Evolutionary conservation across 1,140 invertebrate genomes (phyloP).

Genomic region (Philotrypesis tridentata): DNA sequence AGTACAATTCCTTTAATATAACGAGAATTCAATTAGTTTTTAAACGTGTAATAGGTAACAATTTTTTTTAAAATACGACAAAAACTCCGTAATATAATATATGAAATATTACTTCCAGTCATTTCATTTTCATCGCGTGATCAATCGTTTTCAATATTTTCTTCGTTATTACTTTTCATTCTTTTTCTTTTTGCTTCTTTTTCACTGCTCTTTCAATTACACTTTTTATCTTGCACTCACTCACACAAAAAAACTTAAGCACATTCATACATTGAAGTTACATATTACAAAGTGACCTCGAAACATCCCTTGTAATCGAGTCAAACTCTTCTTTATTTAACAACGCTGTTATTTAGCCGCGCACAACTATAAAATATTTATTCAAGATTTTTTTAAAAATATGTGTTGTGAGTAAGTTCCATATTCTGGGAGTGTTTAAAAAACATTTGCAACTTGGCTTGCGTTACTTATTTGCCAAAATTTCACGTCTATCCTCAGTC

Average conservation of each 20-base stretch:
- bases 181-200: neutral
- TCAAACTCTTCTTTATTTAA: conserved; percentile 1
- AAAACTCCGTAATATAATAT: conserved; percentile 39
- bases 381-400: conserved; percentile 2
- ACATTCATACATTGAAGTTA: conserved; percentile 44
- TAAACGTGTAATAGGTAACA: conserved; percentile 48
- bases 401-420: neutral
- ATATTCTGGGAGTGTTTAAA: conserved; percentile 3
- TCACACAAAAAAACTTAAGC: conserved; percentile 38
- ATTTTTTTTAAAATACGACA: conserved; percentile 39
- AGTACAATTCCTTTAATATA: conserved; percentile 46
- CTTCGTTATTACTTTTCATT: conserved; percentile 24
- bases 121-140: conserved; percentile 30
- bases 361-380: conserved; percentile 26
- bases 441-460: conserved; percentile 19
- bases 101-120: conserved; percentile 39
- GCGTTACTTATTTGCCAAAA: conserved; percentile 24
- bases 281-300: conserved; percentile 37
- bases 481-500: neutral
- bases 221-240: conserved; percentile 11
- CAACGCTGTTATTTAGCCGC: neutral
- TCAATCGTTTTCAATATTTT: conserved; percentile 31
- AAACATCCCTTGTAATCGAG: conserved; percentile 21
- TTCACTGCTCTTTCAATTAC: conserved; percentile 25
- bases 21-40: conserved; percentile 45